Percentiles rank a stretch among this genome's conserved stretches.
These are phyloP conservation scores for Nesoenas mayeri DNA, from an alignment of 2,113 vertebrate species.

Conservation along the genomic window DNA sequence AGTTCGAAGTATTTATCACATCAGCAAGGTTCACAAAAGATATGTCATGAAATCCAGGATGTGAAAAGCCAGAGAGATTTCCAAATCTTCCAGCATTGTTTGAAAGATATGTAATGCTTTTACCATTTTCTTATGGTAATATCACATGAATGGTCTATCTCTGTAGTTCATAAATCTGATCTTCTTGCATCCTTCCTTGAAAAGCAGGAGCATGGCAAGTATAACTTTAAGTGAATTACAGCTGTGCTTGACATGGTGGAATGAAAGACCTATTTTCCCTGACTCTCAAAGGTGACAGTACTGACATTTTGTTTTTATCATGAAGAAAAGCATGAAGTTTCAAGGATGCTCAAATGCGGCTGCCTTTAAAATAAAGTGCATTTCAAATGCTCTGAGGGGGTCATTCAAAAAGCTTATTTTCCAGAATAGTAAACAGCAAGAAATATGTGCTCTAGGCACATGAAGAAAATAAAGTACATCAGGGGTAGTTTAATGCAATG, in stretches of 20 bases:
- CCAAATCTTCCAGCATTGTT: background rate
- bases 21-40: background rate
- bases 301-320: conserved; percentile 2
- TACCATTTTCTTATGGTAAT: background rate
- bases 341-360: background rate
- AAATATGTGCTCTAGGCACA: background rate
- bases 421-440: background rate
- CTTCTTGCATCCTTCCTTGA: background rate
- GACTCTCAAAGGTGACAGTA: background rate
- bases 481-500: background rate
- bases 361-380: background rate
- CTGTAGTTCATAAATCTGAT: background rate
- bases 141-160: background rate
- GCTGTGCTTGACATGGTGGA: background rate
- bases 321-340: background rate
- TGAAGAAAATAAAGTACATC: background rate
- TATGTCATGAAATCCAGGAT: background rate
- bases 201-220: background rate
- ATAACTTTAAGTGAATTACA: background rate
- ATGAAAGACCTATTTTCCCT: background rate
- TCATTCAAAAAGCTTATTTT: conserved; percentile 29
- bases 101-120: background rate
- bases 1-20: background rate
- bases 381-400: background rate
- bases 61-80: background rate